Conservation (phyloP, 2,113 vertebrate genomes). For the Spermophilus dauricus region DNA sequence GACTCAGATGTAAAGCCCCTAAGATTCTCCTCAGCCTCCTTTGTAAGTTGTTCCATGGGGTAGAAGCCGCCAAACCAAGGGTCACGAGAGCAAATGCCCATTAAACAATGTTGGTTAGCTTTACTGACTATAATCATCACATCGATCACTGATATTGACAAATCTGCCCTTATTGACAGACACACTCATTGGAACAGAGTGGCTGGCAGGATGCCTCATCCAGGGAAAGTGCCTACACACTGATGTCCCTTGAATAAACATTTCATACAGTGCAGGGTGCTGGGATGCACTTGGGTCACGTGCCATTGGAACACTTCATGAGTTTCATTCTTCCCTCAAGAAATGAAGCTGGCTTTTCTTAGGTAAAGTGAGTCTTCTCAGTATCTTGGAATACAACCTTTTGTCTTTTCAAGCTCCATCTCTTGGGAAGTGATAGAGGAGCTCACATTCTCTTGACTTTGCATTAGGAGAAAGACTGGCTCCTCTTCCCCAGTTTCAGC, state of each 20-base stretch:
- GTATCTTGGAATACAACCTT: not conserved
- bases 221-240: not conserved
- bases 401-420: not conserved
- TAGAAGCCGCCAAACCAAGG: constrained; percentile 62
- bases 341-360: not conserved
- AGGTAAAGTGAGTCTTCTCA: not conserved
- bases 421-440: not conserved
- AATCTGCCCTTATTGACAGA: constrained; percentile 40
- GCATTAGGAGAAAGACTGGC: not conserved
- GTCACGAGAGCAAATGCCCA: not conserved
- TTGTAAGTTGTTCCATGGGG: not conserved
- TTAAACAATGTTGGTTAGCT: not conserved
- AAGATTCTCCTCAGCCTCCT: constrained; percentile 9
- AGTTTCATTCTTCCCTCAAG: not conserved
- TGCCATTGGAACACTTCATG: not conserved
- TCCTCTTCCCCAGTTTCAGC: not conserved
- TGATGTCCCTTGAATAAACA: not conserved
- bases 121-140: constrained; percentile 56
- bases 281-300: constrained; percentile 21
- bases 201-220: not conserved
- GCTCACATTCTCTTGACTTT: constrained; percentile 20
- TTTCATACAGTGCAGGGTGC: not conserved
- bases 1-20: not conserved
- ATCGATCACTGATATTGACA: constrained; percentile 63
- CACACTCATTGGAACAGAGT: constrained; percentile 35